Evolutionary conservation across 2,113 vertebrate genomes (phyloP), one percentile per base, ranked within the genome.

Genomic region (Arenaria interpres): DNA sequence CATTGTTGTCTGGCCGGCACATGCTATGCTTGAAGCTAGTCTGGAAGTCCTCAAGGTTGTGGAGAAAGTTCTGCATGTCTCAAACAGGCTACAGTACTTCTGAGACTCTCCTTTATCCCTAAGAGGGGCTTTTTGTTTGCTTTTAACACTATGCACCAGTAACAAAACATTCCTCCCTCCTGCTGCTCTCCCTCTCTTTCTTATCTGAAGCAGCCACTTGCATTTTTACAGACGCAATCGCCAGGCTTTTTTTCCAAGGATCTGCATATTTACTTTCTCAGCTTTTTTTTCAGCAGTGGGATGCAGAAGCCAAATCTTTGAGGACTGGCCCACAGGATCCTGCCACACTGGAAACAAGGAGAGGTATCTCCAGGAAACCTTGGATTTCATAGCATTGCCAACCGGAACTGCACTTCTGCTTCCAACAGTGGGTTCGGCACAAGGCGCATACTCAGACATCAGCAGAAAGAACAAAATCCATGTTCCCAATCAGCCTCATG

Each of bases 41-140:
- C 92, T 95, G 79, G 68, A 92, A 94, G 53, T 77, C 78, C 62
- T 88, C 93, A 90, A 81, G 45, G n/a, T 9, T 93, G 72, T 53
- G 51, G 81, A 64, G 69, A 82, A 95, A 91, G 67, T 82, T 75
- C 56, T 75, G 62, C 87, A 72, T 1, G 12, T 63, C 85, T 86
- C 77, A 80, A 54, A 37, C 30, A 89, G 25, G 28, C n/a, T 88
- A 74, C 14, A 41, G 68, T 48, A 78, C 60, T 75, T 72, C 60
- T 56, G 28, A 93, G 53, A 77, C 46, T 41, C 54, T 78, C 51
- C 39, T 83, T 90, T 79, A 86, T 35, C 45, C 35, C 27, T 66
- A 76, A 90, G 72, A 90, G 63, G 43, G 28, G 4, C 8, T 71
- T 93, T 89, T 79, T 83, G 45, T 88, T 93, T 88, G 45, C 30